These are phyloP conservation scores for Drusus annulatus DNA, from an alignment of 1,140 invertebrate genomes.

Conservation along the genomic window DNA sequence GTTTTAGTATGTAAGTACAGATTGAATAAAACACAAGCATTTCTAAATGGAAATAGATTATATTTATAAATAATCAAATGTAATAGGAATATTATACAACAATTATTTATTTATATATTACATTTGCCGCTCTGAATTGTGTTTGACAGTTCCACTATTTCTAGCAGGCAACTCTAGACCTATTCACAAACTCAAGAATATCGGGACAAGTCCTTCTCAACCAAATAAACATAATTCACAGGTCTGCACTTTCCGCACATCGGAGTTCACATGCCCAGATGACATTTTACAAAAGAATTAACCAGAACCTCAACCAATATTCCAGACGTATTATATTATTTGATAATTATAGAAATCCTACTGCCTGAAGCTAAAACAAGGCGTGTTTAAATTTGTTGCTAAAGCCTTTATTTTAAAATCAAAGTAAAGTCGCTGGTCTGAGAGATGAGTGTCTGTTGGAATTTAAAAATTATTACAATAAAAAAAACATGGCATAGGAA, in stretches of 20 bases:
- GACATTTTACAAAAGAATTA: conserved; percentile 5
- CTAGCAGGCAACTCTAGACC: conserved; percentile 57
- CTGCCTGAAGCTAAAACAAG: no score
- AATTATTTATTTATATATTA: conserved; percentile 53
- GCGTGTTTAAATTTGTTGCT: no score
- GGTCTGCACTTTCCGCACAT: neutral
- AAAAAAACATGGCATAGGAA: no score
- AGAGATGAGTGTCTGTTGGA: no score
- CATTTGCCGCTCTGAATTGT: conserved; percentile 50
- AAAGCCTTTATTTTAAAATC: no score
- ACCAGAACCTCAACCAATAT: neutral
- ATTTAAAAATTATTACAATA: no score
- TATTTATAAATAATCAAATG: conserved; percentile 60
- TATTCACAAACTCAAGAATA: conserved; percentile 54
- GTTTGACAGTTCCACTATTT: conserved; percentile 45
- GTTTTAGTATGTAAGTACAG: no score
- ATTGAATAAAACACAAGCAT: conserved; percentile 42
- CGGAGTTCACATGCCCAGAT: neutral
- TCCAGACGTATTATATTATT: no score
- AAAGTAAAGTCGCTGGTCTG: no score
- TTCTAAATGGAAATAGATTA: conserved; percentile 60
- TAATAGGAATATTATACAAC: conserved; percentile 60
- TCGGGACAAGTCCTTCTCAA: neutral
- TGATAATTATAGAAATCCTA: no score
- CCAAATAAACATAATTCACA: neutral